Percentiles rank a stretch among this genome's conserved stretches.
phyloP scores from a whole-genome alignment of 30 jellyfish, hydroid and myxozoan species.

The Chironex yamaguchii region DNA sequence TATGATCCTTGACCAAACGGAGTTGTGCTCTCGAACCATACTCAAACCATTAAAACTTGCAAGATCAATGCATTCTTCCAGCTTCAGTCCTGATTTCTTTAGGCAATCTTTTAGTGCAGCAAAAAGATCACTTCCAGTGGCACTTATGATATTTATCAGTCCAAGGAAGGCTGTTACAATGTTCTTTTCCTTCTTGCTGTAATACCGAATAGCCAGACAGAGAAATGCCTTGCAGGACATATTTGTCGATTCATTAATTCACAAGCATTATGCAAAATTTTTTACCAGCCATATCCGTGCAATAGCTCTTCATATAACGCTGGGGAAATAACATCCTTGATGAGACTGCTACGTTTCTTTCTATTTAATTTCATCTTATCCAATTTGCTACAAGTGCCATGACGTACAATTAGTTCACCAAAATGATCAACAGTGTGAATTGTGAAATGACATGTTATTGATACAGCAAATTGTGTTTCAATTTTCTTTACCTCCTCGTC shows the following conservation, averaged over 20 bases:
- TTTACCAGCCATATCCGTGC: conserved; percentile 41
- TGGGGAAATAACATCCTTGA: conserved; percentile 53
- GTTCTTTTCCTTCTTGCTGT: conserved; percentile 43
- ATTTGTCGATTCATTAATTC: conserved; percentile 71
- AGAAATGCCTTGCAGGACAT: conserved; percentile 22
- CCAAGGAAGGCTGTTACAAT: conserved; percentile 51
- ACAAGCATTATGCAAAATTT: conserved; percentile 45
- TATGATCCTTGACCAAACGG: conserved; percentile 68
- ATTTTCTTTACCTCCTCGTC: conserved; percentile 57
- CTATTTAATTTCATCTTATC: conserved; percentile 61
- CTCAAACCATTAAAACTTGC: conserved; percentile 63
- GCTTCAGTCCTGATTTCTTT: conserved; percentile 12
- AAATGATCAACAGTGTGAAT: conserved; percentile 63
- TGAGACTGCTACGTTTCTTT: conserved; percentile 45
- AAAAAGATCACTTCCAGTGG: conserved; percentile 34
- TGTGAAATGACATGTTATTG: conserved; percentile 78
- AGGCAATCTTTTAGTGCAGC: conserved; percentile 13
- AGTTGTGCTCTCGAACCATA: conserved; percentile 74
- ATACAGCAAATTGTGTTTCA: conserved; percentile 51
- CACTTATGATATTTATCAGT: conserved; percentile 4
- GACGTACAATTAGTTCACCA: conserved; percentile 50
- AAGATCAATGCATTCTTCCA: conserved; percentile 48
- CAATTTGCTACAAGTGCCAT: conserved; percentile 61
- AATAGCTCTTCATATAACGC: conserved; percentile 35
- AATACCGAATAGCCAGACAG: conserved; percentile 54